Conservation (phyloP, 1,140 invertebrate genomes). For the Drosophila cardini region DNA sequence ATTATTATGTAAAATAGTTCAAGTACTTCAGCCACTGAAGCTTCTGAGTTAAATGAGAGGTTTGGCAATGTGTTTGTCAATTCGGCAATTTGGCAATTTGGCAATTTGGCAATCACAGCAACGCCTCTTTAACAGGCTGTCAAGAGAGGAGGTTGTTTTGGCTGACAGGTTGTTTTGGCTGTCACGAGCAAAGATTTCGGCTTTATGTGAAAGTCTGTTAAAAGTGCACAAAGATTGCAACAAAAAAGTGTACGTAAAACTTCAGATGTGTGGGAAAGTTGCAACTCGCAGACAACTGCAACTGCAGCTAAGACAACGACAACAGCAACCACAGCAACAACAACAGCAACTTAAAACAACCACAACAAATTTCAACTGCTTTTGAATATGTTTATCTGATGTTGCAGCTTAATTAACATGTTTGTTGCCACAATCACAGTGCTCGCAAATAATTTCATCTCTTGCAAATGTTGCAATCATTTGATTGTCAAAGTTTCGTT, state of each 20-base stretch:
- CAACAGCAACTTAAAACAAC: constrained; percentile 7
- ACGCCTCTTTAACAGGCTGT: constrained; percentile 15
- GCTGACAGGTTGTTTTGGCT: constrained; percentile 21
- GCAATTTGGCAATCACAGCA: neutral
- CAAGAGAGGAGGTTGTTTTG: constrained; percentile 17
- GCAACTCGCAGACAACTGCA: constrained; percentile 10
- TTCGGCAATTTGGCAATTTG: constrained; percentile 13
- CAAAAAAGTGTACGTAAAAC: neutral
- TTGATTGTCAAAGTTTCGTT: neutral
- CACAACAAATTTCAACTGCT: neutral
- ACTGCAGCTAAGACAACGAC: neutral
- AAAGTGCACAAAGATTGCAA: constrained; percentile 14
- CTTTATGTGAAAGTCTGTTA: constrained; percentile 24
- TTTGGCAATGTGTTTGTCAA: neutral
- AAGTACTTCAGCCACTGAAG: too few species aligned
- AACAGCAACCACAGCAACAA: constrained; percentile 2
- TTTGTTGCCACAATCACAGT: constrained; percentile 11
- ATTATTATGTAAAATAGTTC: too few species aligned
- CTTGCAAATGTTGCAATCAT: neutral
- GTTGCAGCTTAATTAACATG: constrained; percentile 34
- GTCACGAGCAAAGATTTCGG: constrained; percentile 24
- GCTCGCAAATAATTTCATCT: constrained; percentile 23
- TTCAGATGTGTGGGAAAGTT: constrained; percentile 37
- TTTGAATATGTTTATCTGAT: constrained; percentile 22
- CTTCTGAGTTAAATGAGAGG: neutral